Evolutionary conservation across 2,113 vertebrate species (phyloP), one percentile per base, ranked within the genome.

Genomic region (Muntiacus reevesi): DNA sequence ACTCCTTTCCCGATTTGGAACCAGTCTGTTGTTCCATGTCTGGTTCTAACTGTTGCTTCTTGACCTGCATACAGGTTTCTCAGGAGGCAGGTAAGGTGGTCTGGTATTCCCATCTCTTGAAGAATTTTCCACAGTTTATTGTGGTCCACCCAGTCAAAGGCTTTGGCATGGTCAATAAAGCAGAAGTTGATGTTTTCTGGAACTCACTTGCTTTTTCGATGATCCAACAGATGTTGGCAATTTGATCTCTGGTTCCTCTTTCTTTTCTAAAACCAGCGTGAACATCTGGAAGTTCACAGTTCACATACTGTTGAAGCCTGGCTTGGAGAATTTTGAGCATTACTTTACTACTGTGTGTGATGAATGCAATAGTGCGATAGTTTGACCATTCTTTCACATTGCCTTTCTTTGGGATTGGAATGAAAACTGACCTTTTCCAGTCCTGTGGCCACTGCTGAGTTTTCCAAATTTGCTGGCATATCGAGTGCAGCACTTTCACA

Each of bases 371-470:
- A 10, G 33, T 67, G 4, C 0, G 4, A 2, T 23, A 71, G 64
- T 71, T 23, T 36, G 64, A 21, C 19, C n/a, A 36, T 23, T 12
- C 17, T 71, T 71, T 6, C 9, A 19, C 0, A 71, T 71, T 67
- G 17, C 64, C 33, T 67, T 67, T 67, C 8, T 67, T 36, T 67
- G 33, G 1, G 64, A 67, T 10, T 71, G n/a, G 9, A 36, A 71
- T 71, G n/a, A 0, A 71, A 12, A 71, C 64, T 71, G 64, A 3
- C n/a, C 64, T 23, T 36, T 71, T 36, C n/a, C n/a, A 12, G 64
- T 36, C 19, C n/a, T 71, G 17, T 36, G n/a, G n/a, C n/a, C 2
- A 1, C n/a, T 71, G 64, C 9, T 36, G 64, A 0, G 0, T 71
- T 71, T 36, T 36, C 64, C 64, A 71, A 36, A 71, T 71, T 71